Conservation (phyloP, 2,888 invertebrate species). For the Athalia rosae region DNA sequence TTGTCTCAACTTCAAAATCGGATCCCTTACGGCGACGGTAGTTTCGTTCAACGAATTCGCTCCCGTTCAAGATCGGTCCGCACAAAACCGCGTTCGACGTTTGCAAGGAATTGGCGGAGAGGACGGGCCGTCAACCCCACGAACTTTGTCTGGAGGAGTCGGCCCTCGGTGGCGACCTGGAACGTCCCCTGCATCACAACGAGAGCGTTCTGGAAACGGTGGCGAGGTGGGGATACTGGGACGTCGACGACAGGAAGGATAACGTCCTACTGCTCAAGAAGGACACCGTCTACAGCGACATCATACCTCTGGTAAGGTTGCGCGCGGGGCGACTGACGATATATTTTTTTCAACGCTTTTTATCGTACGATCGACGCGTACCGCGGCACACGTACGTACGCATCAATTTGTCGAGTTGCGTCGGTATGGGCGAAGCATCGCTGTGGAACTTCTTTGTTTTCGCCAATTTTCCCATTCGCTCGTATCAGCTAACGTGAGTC, state of each 20-base stretch:
- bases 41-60: background rate
- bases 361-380: too few species aligned
- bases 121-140: slow-evolving; percentile 80
- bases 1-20: too few species aligned
- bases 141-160: slow-evolving; percentile 87
- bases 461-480: background rate
- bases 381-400: too few species aligned
- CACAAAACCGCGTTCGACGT: slow-evolving; percentile 86
- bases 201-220: slow-evolving; percentile 83
- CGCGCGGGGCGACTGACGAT: too few species aligned
- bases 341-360: too few species aligned
- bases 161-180: slow-evolving; percentile 83
- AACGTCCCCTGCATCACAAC: slow-evolving; percentile 85
- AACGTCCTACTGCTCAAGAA: slow-evolving; percentile 84
- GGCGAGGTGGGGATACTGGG: slow-evolving; percentile 92
- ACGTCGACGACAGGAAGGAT: slow-evolving; percentile 87
- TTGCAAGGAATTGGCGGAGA: slow-evolving; percentile 82
- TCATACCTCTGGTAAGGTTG: slow-evolving; percentile 69
- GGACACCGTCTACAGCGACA: slow-evolving; percentile 70
- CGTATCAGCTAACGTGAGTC: background rate
- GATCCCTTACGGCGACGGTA: too few species aligned
- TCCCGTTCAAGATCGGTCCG: slow-evolving; percentile 81
- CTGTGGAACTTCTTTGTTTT: too few species aligned
- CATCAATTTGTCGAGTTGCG: too few species aligned
- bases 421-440: too few species aligned